Evolutionary conservation across 2,888 invertebrate species (phyloP), one percentile per base, ranked within the genome.

Genomic region (Gymnoscelis rufifasciata): DNA sequence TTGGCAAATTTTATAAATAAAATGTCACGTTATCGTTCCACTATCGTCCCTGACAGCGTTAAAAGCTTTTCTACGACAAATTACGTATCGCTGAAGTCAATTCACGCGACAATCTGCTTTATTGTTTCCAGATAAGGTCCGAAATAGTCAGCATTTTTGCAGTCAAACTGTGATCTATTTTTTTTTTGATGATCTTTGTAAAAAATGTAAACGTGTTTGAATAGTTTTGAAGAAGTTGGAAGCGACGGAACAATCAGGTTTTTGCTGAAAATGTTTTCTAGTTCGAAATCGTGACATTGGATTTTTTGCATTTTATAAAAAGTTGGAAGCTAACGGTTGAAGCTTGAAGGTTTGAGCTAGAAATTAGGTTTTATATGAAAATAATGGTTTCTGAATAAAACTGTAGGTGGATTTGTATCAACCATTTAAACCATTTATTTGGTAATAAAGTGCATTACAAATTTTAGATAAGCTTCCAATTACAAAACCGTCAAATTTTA

Each of bases 111-210:
- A 28, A 12, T 43, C 11, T 23, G 43, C 12, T 43, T 30, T 39
- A 30, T 26, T 3, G 1, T 12, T 8, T 11, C 11, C 1, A 0
- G 0, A 19, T 7, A 42, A 26, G 36, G 26, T 38, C 15, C 35
- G 38, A 38, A 28, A 15, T 11, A 11, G 26, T 8, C 7, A 19
- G 15, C 7, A 7, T 41, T 42, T 35, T 42, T 35, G 35, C 15
- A 10, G 11, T 11, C 37, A 35, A 31, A 31, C 38, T 13, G 28
- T 50, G 50, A 50, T 45, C 45, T 26, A 38, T 19, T 45, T 50
- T 49, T 47, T 47, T 44, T 41, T 12, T n/a, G n/a, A n/a, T n/a
- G 29, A 8, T 13, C 10, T 38, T 37, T 26, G 26, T 0, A 5
- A 24, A 35, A 19, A 3, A 19, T 41, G 38, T 30, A 24, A 23